Percentiles rank a stretch among this genome's conserved stretches.
phyloP scores from a whole-genome alignment of 1,140 invertebrate species.

The Metopolophium dirhodum region DNA sequence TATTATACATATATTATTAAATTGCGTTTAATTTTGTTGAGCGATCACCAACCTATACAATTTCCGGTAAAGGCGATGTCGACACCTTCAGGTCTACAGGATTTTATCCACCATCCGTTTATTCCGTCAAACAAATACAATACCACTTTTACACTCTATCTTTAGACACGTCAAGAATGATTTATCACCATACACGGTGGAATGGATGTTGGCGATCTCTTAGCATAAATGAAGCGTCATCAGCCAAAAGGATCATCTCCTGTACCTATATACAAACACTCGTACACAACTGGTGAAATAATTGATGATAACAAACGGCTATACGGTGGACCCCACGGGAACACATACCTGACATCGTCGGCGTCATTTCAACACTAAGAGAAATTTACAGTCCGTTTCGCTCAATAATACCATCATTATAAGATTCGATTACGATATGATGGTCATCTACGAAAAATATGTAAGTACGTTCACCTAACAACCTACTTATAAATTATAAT shows the following conservation, averaged over 20 bases:
- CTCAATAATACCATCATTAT: not conserved
- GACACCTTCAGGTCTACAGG: not conserved
- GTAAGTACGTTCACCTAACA: not conserved
- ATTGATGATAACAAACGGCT: conserved; percentile 52
- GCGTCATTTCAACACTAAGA: not conserved
- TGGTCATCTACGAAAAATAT: not conserved
- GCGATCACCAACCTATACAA: not conserved
- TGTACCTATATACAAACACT: not conserved
- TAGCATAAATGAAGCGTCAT: conserved; percentile 50
- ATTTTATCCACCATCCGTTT: not conserved
- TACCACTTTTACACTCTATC: conserved; percentile 24
- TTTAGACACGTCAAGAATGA: conserved; percentile 35
- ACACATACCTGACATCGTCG: not conserved
- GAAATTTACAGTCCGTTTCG: not conserved
- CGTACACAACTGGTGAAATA: conserved; percentile 34
- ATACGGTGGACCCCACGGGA: not conserved
- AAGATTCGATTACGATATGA: not conserved
- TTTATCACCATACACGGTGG: conserved; percentile 20
- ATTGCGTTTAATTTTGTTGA: not conserved
- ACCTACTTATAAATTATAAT: not conserved
- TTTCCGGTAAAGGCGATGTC: not conserved
- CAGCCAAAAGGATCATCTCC: conserved; percentile 40
- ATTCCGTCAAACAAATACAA: conserved; percentile 43
- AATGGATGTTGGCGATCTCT: conserved; percentile 50
- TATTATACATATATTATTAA: not conserved